phyloP scores from a whole-genome alignment of 2,113 vertebrate species.

The Lepisosteus osseus region DNA sequence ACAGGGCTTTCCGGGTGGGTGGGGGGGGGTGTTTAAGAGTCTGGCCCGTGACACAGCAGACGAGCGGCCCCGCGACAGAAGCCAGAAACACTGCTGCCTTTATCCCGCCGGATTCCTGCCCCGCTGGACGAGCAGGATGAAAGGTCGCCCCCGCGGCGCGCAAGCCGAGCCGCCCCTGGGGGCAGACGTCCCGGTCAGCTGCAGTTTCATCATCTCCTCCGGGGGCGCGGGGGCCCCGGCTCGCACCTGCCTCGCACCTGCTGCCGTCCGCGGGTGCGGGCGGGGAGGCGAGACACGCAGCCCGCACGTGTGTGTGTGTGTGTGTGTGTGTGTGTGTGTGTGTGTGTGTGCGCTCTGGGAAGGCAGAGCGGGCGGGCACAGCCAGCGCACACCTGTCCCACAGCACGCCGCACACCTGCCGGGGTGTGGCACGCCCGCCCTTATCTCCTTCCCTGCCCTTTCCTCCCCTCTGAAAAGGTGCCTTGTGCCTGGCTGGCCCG shows the following conservation, averaged over 20 bases:
- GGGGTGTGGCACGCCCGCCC: no score
- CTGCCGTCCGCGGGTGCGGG: background rate
- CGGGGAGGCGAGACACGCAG: background rate
- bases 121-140: background rate
- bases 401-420: background rate
- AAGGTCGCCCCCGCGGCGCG: background rate
- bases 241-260: slow-evolving; percentile 58
- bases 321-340: background rate
- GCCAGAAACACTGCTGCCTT: no score
- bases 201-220: background rate
- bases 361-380: slow-evolving; percentile 32
- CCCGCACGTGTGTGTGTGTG: background rate
- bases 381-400: slow-evolving; percentile 10
- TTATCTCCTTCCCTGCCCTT: slow-evolving; percentile 10
- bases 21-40: background rate
- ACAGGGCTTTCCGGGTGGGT: background rate
- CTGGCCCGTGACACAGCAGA: background rate
- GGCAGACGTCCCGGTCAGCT: background rate
- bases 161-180: background rate
- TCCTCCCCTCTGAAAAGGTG: slow-evolving; percentile 20
- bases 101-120: background rate
- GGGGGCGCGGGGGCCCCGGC: background rate
- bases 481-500: slow-evolving; percentile 35
- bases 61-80: no score
- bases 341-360: background rate